phyloP scores from a whole-genome alignment of 2,888 invertebrate species.

The Disparrhopalites patrizii region DNA sequence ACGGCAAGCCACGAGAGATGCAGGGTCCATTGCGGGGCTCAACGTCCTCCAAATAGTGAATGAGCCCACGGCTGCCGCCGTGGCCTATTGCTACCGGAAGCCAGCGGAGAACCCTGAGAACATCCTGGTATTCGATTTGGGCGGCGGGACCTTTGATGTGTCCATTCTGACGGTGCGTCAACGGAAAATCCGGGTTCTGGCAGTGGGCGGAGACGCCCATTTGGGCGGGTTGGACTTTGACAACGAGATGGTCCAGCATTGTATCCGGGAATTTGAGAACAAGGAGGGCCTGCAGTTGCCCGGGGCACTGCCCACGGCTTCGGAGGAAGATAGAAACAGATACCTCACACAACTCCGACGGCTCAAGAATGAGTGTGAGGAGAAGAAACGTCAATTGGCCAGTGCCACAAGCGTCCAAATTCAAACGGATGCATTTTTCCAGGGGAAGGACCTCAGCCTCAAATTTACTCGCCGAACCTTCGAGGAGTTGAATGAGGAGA shows the following conservation, averaged over 20 bases:
- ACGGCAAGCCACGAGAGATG: conserved; percentile 74
- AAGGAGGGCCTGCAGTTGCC: conserved; percentile 12
- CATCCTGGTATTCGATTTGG: too few species aligned
- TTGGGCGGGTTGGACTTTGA: conserved; percentile 33
- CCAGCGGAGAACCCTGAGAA: too few species aligned
- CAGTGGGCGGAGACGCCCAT: conserved; percentile 21
- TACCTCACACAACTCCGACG: conserved; percentile 2
- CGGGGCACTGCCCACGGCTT: not conserved
- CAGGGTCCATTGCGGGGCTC: conserved; percentile 73
- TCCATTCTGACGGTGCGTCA: conserved; percentile 16
- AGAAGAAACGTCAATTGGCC: conserved; percentile 20
- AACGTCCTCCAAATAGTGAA: conserved; percentile 85
- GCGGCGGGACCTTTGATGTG: conserved; percentile 41
- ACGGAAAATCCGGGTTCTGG: conserved; percentile 13
- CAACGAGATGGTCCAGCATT: conserved; percentile 50
- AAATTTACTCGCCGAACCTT: conserved; percentile 19
- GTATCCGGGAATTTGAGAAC: conserved; percentile 24
- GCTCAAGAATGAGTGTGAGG: conserved; percentile 28
- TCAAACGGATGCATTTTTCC: not conserved
- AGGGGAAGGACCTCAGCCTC: conserved; percentile 11
- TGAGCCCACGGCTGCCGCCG: conserved; percentile 84
- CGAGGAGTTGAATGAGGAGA: conserved; percentile 26
- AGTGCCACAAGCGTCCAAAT: not conserved
- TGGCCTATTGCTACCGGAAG: conserved; percentile 23
- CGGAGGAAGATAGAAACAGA: too few species aligned